phyloP scores from a whole-genome alignment of 2,113 vertebrate species.

The Calonectris borealis region DNA sequence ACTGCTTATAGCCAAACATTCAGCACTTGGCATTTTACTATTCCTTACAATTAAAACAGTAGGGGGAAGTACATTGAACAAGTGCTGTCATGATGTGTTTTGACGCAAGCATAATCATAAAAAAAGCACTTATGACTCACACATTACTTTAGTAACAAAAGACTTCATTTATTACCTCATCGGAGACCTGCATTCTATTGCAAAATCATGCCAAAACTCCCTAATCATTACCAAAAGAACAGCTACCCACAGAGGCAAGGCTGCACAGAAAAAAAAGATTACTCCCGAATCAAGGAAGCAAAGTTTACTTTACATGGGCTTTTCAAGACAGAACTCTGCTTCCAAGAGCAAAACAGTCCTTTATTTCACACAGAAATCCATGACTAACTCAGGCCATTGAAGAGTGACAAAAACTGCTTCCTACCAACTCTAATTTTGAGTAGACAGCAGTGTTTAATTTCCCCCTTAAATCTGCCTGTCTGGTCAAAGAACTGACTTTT shows the following conservation, averaged over 20 bases:
- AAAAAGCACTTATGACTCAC: slow-evolving; percentile 40
- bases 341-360: neutral
- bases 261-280: neutral
- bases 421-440: slow-evolving; percentile 10
- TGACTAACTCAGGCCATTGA: slow-evolving; percentile 45
- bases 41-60: neutral
- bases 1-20: neutral
- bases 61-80: slow-evolving; percentile 14
- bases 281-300: neutral
- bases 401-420: slow-evolving; percentile 35
- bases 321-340: slow-evolving; percentile 19
- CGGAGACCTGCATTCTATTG: neutral
- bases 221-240: neutral
- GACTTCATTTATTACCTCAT: slow-evolving; percentile 32
- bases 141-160: slow-evolving; percentile 14
- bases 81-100: slow-evolving; percentile 42
- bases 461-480: neutral
- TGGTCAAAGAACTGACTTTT: neutral
- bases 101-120: slow-evolving; percentile 17
- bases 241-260: neutral
- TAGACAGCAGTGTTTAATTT: neutral
- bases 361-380: slow-evolving; percentile 34
- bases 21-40: neutral
- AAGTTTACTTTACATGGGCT: slow-evolving; percentile 11
- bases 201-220: neutral